Conservation (phyloP, 2,888 invertebrate genomes). For the Yponomeuta evonymella region DNA sequence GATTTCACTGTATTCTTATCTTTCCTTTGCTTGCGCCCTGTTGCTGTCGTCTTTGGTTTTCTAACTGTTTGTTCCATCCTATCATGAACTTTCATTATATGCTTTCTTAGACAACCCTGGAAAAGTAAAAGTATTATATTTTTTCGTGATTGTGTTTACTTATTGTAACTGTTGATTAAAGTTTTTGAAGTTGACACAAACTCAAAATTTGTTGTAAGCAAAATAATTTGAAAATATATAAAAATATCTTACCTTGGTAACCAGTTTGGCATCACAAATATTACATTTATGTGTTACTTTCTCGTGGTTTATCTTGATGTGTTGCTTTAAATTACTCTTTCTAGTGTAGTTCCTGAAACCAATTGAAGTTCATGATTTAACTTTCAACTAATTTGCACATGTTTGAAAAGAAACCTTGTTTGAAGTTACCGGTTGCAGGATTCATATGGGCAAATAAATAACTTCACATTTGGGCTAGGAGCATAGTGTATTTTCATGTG, state of each 20-base stretch:
- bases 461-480: constrained; percentile 21
- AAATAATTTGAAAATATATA: neutral
- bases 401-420: neutral
- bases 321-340: constrained; percentile 73
- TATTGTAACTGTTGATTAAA: too few relatives aligned
- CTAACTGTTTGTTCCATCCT: constrained; percentile 22
- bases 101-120: constrained; percentile 48
- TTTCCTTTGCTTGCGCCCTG: constrained; percentile 50
- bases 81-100: constrained; percentile 37
- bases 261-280: constrained; percentile 47
- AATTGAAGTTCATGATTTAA: constrained; percentile 15
- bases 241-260: constrained; percentile 46
- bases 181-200: too few relatives aligned
- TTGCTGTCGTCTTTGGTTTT: constrained; percentile 35
- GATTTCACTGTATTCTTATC: constrained; percentile 43
- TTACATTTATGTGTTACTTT: constrained; percentile 63
- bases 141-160: neutral
- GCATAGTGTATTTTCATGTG: constrained; percentile 51
- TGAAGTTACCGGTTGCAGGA: constrained; percentile 48
- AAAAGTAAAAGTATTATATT: constrained; percentile 20
- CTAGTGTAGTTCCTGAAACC: constrained; percentile 65
- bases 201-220: too few relatives aligned
- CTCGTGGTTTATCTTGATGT: constrained; percentile 68
- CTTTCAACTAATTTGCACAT: neutral
- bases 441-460: constrained; percentile 49